Conservation (phyloP, 1,140 invertebrate species). For the Drosophila virilis region DNA sequence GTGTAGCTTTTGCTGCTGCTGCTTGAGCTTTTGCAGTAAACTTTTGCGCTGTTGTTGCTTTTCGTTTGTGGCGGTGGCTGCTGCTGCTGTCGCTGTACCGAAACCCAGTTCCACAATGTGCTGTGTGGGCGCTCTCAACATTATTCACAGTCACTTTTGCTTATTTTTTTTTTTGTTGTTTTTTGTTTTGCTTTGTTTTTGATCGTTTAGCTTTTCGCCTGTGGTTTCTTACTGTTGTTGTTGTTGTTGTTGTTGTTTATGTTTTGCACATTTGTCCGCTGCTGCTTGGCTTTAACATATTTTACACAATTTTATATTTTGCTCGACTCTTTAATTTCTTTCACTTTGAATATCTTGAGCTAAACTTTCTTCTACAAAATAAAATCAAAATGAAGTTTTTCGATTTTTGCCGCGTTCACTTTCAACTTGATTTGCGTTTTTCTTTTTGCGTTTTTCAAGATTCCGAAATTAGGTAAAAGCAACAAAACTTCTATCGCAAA, state of each 20-base stretch:
- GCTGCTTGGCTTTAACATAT: conserved; percentile 23
- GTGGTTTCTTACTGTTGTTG: conserved; percentile 26
- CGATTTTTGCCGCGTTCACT: conserved; percentile 38
- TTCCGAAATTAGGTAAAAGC: conserved; percentile 12
- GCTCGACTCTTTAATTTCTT: conserved; percentile 35
- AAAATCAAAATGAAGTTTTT: conserved; percentile 31
- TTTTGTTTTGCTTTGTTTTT: conserved; percentile 35
- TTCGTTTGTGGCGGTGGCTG: conserved; percentile 20
- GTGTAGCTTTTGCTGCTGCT: conserved; percentile 58
- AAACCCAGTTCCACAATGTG: conserved; percentile 79
- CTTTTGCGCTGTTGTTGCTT: conserved; percentile 49
- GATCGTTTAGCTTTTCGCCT: conserved; percentile 18
- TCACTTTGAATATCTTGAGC: conserved; percentile 29
- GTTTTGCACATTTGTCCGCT: conserved; percentile 39
- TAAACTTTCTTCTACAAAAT: conserved; percentile 58
- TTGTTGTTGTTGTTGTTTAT: conserved; percentile 33
- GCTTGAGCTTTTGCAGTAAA: conserved; percentile 65
- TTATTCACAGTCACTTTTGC: conserved; percentile 79
- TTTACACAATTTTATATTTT: conserved; percentile 47
- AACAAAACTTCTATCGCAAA: conserved; percentile 13
- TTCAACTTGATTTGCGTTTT: conserved; percentile 24
- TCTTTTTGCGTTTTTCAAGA: conserved; percentile 10
- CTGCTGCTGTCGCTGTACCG: conserved; percentile 45
- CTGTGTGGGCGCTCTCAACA: conserved; percentile 81
- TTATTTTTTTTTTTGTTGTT: conserved; percentile 36